Evolutionary conservation across 2,888 invertebrate species (phyloP).

Genomic region (Notocelia uddmanniana): DNA sequence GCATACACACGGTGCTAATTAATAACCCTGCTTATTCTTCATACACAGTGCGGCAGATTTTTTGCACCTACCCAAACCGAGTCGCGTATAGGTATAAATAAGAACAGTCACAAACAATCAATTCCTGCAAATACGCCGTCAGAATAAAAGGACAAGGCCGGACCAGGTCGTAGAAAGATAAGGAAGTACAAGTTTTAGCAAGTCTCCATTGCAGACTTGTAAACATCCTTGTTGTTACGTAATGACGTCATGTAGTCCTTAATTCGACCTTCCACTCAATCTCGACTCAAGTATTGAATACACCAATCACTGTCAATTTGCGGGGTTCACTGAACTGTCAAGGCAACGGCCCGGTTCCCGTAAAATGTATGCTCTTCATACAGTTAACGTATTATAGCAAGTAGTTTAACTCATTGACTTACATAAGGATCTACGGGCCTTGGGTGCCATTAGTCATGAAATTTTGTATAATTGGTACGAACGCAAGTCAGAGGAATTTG

Average conservation of each 20-base stretch:
- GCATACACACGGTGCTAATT: no score
- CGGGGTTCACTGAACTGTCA: slow-evolving; percentile 33
- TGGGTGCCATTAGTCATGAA: no score
- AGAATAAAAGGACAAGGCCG: neutral
- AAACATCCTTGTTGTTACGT: slow-evolving; percentile 10
- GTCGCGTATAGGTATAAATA: neutral
- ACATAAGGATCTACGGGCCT: no score
- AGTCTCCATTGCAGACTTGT: neutral
- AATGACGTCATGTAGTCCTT: slow-evolving; percentile 26
- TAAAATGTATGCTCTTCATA: slow-evolving; percentile 16
- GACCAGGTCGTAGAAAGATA: neutral
- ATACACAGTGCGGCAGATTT: no score
- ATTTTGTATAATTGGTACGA: no score
- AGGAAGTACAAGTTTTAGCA: neutral
- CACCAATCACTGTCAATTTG: slow-evolving; percentile 31
- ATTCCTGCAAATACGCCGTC: neutral
- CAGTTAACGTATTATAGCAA: neutral
- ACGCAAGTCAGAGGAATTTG: no score
- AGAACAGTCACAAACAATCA: neutral
- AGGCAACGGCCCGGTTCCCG: slow-evolving; percentile 23
- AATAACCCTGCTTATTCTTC: no score
- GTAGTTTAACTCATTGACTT: slow-evolving; percentile 15
- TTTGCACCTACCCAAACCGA: neutral
- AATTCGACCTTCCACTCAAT: slow-evolving; percentile 29
- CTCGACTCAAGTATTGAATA: slow-evolving; percentile 14